Evolutionary conservation across 1,140 invertebrate genomes (phyloP).

Genomic region (Antheraea mylitta): DNA sequence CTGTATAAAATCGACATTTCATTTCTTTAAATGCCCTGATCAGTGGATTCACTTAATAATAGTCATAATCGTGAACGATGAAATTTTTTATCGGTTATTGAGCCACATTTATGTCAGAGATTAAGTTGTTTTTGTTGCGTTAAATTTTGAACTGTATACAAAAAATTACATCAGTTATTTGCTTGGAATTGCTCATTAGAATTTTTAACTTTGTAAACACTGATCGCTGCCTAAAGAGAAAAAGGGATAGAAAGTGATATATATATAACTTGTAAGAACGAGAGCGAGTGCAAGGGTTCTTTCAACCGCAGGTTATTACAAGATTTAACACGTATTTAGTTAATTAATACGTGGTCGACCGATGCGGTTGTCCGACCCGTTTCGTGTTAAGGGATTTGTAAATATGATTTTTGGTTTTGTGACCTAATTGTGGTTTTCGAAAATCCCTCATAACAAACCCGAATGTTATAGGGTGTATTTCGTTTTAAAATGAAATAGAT

Average conservation of each 20-base stretch:
- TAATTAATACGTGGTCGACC: conserved; percentile 75
- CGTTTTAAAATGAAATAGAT: too few species aligned
- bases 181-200: background rate
- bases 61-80: conserved; percentile 66
- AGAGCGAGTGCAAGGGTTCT: conserved; percentile 51
- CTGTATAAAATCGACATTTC: conserved; percentile 67
- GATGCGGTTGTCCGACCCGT: conserved; percentile 50
- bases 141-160: background rate
- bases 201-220: background rate
- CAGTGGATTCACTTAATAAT: conserved; percentile 70
- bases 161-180: background rate
- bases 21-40: conserved; percentile 76
- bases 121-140: background rate
- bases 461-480: background rate
- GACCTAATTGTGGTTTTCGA: conserved; percentile 54
- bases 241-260: conserved; percentile 25
- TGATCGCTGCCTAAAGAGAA: conserved; percentile 34
- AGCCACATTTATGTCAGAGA: conserved; percentile 12
- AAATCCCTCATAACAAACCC: background rate
- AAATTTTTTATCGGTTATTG: conserved; percentile 49
- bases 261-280: conserved; percentile 35
- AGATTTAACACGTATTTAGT: conserved; percentile 75
- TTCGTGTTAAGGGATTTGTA: conserved; percentile 46
- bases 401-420: conserved; percentile 62
- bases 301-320: conserved; percentile 70